Conservation (phyloP, 2,888 invertebrate species). For the Agrotis ipsilon region DNA sequence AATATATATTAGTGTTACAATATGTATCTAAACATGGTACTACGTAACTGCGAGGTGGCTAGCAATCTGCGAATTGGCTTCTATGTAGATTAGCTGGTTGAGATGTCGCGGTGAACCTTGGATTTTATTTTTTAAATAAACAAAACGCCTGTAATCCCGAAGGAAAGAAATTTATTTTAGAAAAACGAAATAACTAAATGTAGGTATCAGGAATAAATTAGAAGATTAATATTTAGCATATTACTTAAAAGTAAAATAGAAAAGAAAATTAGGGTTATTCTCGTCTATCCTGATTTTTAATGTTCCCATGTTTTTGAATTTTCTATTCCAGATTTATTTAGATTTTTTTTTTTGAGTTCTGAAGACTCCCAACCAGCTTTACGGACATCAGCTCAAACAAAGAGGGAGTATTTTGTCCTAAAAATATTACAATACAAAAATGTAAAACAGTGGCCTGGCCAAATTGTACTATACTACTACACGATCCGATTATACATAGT, state of each 20-base stretch:
- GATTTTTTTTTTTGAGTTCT: not conserved
- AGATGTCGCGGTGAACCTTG: conserved; percentile 11
- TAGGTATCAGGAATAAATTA: too few species aligned
- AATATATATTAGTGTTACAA: conserved; percentile 70
- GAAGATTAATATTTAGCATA: not conserved
- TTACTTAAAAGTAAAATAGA: not conserved
- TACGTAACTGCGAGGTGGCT: conserved; percentile 88
- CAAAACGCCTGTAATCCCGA: too few species aligned
- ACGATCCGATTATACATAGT: conserved; percentile 53
- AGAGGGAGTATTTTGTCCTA: conserved; percentile 69
- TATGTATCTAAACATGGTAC: conserved; percentile 79
- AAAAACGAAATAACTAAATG: too few species aligned
- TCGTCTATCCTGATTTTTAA: not conserved
- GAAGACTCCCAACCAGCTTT: conserved; percentile 42
- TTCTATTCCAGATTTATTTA: not conserved
- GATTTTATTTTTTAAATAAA: too few species aligned
- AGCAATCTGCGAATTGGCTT: conserved; percentile 81
- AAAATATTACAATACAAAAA: conserved; percentile 67
- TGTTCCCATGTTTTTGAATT: not conserved
- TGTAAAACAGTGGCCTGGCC: conserved; percentile 79
- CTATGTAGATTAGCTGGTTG: conserved; percentile 61
- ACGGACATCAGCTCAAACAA: conserved; percentile 44
- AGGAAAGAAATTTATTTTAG: too few species aligned
- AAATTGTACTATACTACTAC: conserved; percentile 79
- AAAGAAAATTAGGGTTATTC: not conserved